phyloP scores from a whole-genome alignment of 2,113 vertebrate genomes.

The Ctenomys sociabilis region DNA sequence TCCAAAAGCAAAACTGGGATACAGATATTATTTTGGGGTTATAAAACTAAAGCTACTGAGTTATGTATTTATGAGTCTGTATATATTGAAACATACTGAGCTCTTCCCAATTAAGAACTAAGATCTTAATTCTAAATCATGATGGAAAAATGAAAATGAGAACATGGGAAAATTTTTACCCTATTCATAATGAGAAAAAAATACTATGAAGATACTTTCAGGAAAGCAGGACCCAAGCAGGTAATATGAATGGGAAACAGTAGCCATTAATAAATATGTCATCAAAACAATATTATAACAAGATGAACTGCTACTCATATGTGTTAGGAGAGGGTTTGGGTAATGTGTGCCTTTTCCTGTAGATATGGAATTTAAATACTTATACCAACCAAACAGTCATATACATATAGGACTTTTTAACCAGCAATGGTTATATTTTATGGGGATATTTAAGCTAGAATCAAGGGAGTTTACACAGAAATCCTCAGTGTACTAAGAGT shows the following conservation, averaged over 20 bases:
- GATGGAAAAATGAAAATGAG: background rate
- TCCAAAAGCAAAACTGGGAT: background rate
- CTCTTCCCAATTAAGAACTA: background rate
- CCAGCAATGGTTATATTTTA: background rate
- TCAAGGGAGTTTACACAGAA: background rate
- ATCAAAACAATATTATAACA: background rate
- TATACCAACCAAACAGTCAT: background rate
- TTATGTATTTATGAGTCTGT: background rate
- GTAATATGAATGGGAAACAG: background rate
- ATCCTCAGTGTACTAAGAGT: background rate
- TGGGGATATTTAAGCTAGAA: background rate
- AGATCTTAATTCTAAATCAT: slow-evolving; percentile 1
- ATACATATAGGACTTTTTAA: background rate
- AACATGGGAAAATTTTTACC: background rate
- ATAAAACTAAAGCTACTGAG: background rate
- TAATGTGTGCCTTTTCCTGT: background rate
- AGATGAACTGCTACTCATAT: background rate
- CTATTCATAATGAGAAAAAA: background rate
- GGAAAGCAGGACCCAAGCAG: background rate
- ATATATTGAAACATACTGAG: background rate
- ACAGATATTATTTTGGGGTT: background rate
- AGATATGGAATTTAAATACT: background rate
- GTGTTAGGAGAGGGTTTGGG: background rate
- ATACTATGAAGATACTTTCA: background rate
- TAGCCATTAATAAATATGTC: background rate